Evolutionary conservation across 2,888 invertebrate species (phyloP).

Genomic region (Synergus umbraculus): DNA sequence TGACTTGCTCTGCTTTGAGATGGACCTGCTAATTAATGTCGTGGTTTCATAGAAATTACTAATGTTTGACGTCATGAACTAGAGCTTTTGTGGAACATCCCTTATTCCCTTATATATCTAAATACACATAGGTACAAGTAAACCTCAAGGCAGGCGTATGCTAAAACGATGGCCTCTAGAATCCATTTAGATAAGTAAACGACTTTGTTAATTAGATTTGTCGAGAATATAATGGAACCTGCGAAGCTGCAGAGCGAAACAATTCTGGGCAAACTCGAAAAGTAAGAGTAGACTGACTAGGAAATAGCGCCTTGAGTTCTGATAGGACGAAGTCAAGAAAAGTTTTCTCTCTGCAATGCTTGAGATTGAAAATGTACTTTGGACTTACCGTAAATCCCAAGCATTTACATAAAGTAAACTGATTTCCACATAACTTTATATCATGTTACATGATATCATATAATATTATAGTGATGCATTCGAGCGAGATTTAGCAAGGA

Average conservation of each 20-base stretch:
- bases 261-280: slow-evolving; percentile 62
- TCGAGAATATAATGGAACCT: slow-evolving; percentile 64
- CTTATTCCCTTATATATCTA: slow-evolving; percentile 4
- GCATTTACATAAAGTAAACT: background rate
- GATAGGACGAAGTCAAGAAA: slow-evolving; percentile 52
- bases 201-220: slow-evolving; percentile 73
- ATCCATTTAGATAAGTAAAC: slow-evolving; percentile 73
- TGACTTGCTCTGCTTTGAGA: background rate
- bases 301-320: slow-evolving; percentile 54
- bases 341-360: slow-evolving; percentile 58
- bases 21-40: background rate
- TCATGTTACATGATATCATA: too few relatives aligned
- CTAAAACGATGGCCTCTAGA: slow-evolving; percentile 66
- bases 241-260: slow-evolving; percentile 65
- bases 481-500: too few relatives aligned
- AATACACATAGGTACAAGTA: slow-evolving; percentile 3
- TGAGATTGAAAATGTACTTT: slow-evolving; percentile 55
- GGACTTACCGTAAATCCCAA: slow-evolving; percentile 3
- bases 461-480: too few relatives aligned
- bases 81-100: slow-evolving; percentile 20
- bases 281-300: slow-evolving; percentile 61
- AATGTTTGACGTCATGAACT: background rate
- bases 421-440: background rate
- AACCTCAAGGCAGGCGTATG: slow-evolving; percentile 26
- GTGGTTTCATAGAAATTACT: background rate